phyloP scores from a whole-genome alignment of 2,797 vertebrate genomes.

The Australoheros facetus region DNA sequence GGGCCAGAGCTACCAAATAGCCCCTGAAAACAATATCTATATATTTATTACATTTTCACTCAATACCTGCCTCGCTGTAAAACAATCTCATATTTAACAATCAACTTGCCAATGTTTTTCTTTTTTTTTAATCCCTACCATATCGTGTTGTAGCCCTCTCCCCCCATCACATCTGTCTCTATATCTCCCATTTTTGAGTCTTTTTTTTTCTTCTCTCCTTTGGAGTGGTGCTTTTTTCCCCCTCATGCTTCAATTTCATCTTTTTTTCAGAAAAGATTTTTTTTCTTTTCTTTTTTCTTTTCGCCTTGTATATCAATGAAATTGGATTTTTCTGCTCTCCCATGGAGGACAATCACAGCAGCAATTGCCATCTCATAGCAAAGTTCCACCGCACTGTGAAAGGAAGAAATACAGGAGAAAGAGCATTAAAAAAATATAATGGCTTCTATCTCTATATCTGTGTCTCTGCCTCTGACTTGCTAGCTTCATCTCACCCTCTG shows the following conservation, averaged over 20 bases:
- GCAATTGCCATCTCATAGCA: conserved; percentile 74
- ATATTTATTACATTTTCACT: conserved; percentile 82
- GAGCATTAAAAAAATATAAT: conserved; percentile 70
- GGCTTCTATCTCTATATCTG: conserved; percentile 65
- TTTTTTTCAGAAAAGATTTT: conserved; percentile 48
- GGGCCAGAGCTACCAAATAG: conserved; percentile 76
- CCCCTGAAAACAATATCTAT: conserved; percentile 83
- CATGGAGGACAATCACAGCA: conserved; percentile 71
- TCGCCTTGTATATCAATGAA: conserved; percentile 71
- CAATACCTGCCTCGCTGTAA: conserved; percentile 78
- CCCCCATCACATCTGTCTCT: conserved; percentile 26
- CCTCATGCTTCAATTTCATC: conserved; percentile 52
- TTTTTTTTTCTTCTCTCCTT: conserved; percentile 1
- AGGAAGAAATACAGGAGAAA: conserved; percentile 66
- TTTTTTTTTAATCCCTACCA: background rate
- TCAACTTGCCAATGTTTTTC: conserved; percentile 50
- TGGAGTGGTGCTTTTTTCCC: conserved; percentile 31
- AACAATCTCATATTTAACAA: conserved; percentile 84
- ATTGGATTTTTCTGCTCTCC: conserved; percentile 76
- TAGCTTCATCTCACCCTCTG: conserved; percentile 47
- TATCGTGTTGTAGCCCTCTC: conserved; percentile 36
- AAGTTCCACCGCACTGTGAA: conserved; percentile 65
- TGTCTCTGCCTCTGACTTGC: conserved; percentile 38
- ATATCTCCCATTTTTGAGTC: conserved; percentile 18
- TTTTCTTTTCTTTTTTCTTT: conserved; percentile 45